Evolutionary conservation across 2,113 vertebrate genomes (phyloP).

Genomic region (Phaethornis superciliosus): DNA sequence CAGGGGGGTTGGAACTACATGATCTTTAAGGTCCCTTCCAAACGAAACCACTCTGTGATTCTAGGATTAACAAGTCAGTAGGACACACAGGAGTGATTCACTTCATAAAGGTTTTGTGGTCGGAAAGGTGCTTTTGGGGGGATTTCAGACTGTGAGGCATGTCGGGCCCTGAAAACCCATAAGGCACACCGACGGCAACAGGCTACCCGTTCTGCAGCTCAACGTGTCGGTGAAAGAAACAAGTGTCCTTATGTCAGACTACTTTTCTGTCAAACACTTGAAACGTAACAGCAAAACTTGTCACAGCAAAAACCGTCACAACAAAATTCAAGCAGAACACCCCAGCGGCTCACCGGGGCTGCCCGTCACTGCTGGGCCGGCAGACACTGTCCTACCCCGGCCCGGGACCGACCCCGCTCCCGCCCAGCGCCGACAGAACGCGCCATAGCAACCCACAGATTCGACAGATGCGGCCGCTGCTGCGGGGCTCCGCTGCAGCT

Average conservation of each 20-base stretch:
- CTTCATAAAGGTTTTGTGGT: accelerated
- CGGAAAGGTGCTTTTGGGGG: no score
- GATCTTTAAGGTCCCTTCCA: no score
- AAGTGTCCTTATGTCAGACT: accelerated
- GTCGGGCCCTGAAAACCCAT: accelerated
- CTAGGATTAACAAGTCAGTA: neutral
- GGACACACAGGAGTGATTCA: accelerated
- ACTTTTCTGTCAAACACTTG: neutral
- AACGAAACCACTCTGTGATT: no score
- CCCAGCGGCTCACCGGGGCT: accelerated
- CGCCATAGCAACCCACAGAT: no score
- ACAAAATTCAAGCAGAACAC: accelerated
- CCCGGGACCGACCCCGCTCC: no score
- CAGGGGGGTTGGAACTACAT: no score
- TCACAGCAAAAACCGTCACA: neutral
- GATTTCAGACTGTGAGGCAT: accelerated
- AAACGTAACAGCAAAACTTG: neutral
- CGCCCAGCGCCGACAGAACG: no score
- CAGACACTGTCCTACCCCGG: neutral
- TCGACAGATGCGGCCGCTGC: neutral
- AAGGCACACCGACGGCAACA: accelerated
- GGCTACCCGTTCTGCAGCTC: accelerated
- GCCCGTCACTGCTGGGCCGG: accelerated
- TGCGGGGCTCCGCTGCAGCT: no score
- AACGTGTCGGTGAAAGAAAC: accelerated